Evolutionary conservation across 1,140 invertebrate species (phyloP).

Genomic region (Epicauta chinensis): DNA sequence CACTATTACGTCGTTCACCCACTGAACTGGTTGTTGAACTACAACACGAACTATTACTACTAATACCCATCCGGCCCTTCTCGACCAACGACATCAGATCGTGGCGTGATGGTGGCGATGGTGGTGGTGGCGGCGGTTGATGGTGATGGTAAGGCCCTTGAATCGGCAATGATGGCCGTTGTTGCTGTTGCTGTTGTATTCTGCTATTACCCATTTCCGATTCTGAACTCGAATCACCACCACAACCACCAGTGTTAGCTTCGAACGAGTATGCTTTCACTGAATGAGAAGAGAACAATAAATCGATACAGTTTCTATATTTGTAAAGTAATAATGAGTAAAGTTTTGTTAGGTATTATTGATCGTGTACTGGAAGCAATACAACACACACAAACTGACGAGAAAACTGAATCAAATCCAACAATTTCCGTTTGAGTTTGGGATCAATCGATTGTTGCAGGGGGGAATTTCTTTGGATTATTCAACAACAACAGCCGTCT

Average conservation of each 20-base stretch:
- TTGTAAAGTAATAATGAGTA: background rate
- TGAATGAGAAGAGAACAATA: constrained; percentile 32
- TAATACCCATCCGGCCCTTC: constrained; percentile 48
- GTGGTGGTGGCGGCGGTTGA: background rate
- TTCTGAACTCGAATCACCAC: constrained; percentile 51
- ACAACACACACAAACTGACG: no score
- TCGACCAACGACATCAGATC: constrained; percentile 54
- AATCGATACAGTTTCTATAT: constrained; percentile 2
- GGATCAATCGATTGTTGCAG: no score
- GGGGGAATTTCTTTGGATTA: no score
- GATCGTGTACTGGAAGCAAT: no score
- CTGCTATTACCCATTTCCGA: constrained; percentile 59
- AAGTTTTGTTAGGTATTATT: background rate
- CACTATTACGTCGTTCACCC: constrained; percentile 36
- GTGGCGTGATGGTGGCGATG: constrained; percentile 31
- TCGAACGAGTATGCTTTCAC: constrained; percentile 54
- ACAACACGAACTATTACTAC: constrained; percentile 42
- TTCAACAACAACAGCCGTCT: no score
- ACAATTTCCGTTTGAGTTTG: no score
- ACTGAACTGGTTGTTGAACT: constrained; percentile 41
- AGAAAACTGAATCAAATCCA: no score
- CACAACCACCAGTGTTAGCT: constrained; percentile 34
- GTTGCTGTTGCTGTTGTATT: constrained; percentile 24
- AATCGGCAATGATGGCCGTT: constrained; percentile 3
- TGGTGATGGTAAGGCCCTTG: constrained; percentile 6